phyloP scores from a whole-genome alignment of 2,113 vertebrate genomes.

The Hyla sarda region DNA sequence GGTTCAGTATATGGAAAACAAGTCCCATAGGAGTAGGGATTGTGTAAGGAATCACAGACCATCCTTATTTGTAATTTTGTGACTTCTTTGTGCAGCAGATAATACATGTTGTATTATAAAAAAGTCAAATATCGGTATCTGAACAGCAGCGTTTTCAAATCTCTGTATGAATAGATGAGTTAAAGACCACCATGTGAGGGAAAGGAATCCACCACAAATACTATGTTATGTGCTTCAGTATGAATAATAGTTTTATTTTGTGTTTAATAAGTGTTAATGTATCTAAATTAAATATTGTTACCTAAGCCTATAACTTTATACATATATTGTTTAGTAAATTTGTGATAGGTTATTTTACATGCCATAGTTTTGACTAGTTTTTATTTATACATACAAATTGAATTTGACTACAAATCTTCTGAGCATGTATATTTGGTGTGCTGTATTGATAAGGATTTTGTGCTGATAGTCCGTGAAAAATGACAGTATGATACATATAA shows the following conservation, averaged over 20 bases:
- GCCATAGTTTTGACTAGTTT: no score
- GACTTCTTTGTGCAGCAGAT: neutral
- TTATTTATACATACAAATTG: no score
- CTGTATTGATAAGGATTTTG: no score
- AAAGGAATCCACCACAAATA: neutral
- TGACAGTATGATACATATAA: no score
- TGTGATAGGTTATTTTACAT: no score
- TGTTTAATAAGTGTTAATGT: neutral
- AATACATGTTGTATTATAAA: slow-evolving; percentile 28
- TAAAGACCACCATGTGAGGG: neutral
- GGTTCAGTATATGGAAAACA: slow-evolving; percentile 34
- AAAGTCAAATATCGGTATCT: neutral
- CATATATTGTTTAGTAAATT: no score
- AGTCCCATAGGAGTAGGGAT: slow-evolving; percentile 37
- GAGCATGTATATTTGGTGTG: no score
- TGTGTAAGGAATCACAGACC: slow-evolving; percentile 26
- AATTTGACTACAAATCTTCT: no score
- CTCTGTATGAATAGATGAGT: neutral
- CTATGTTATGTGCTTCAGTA: neutral
- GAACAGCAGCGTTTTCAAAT: neutral
- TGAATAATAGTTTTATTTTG: neutral
- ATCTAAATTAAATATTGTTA: no score
- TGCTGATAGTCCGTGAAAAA: no score
- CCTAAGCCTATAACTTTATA: no score
- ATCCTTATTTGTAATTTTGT: slow-evolving; percentile 11